These are phyloP conservation scores for Phoxinus dragarum DNA, from an alignment of 2,797 vertebrate genomes.

Conservation along the genomic window DNA sequence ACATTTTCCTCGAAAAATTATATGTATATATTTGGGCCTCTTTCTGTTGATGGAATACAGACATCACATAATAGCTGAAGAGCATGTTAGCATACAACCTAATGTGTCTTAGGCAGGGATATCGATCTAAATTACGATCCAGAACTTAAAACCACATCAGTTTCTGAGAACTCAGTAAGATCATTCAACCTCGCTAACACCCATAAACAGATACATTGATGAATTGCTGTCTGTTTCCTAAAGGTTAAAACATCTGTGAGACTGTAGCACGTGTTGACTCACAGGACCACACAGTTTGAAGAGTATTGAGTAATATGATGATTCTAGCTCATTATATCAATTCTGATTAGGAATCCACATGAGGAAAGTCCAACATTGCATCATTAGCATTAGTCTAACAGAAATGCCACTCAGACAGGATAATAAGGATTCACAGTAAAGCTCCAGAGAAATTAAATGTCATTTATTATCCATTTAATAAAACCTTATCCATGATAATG, in stretches of 20 bases:
- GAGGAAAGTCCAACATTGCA: slow-evolving; percentile 29
- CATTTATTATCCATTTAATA: slow-evolving; percentile 51
- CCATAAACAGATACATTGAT: slow-evolving; percentile 25
- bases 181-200: slow-evolving; percentile 38
- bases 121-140: slow-evolving; percentile 51
- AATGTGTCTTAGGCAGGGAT: slow-evolving; percentile 34
- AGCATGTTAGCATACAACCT: slow-evolving; percentile 25
- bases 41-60: not conserved
- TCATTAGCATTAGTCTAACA: slow-evolving; percentile 35
- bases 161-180: slow-evolving; percentile 45
- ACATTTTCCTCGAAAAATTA: not conserved
- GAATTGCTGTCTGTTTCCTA: slow-evolving; percentile 4
- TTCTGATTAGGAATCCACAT: slow-evolving; percentile 31
- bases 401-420: slow-evolving; percentile 44
- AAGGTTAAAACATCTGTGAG: slow-evolving; percentile 22
- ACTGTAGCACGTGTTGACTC: not conserved
- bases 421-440: slow-evolving; percentile 48
- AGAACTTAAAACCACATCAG: slow-evolving; percentile 52
- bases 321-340: slow-evolving; percentile 15
- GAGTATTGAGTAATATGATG: slow-evolving; percentile 8
- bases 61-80: not conserved
- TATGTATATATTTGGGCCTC: not conserved
- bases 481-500: slow-evolving; percentile 37
- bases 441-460: slow-evolving; percentile 48
- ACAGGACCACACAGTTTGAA: not conserved